Evolutionary conservation across 2,888 invertebrate species (phyloP), one percentile per base, ranked within the genome.

Genomic region (Tiliacea citrago): DNA sequence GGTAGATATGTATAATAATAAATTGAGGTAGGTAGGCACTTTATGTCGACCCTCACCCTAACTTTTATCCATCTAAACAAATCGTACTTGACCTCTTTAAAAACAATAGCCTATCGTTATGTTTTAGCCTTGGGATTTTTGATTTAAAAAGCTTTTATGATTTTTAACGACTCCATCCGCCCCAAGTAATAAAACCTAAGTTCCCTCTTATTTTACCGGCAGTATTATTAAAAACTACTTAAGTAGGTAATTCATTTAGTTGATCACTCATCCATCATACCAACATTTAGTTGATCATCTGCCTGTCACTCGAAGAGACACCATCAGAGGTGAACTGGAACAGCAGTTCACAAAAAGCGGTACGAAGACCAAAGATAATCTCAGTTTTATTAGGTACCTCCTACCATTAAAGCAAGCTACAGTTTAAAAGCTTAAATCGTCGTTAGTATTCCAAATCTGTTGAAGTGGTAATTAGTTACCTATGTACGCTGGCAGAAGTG

Each of bases 31-130:
- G 10, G 29, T 68, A 79, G 16, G 63, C 67, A 39, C 8, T 62
- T 77, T 2, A 49, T 29, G 21, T 69, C 63, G 53, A 82, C 85
- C 73, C 82, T 85, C 72, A 24, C 66, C 79, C 75, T 72, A 70
- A 68, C 39, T 53, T 71, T 51, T 42, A 84, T 66, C 60, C 51
- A 63, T 70, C 29, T 51, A 62, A 57, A 71, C 55, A 58, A 76
- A 58, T 65, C 57, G 67, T 69, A 57, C 75, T 75, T 82, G 83
- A 82, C 80, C 83, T 83, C 63, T 42, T 83, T 78, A 55, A 72
- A 75, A 86, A 83, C 82, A 81, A 86, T 73, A 65, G 45, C 49
- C 58, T 68, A 57, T 49, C 65, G 73, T 77, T 68, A 55, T 61
- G 35, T 57, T 73, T 62, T 68, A 72, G 66, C 68, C 77, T 79